These are phyloP conservation scores for Zeus faber DNA, from an alignment of 2,113 vertebrate genomes.

Conservation along the genomic window DNA sequence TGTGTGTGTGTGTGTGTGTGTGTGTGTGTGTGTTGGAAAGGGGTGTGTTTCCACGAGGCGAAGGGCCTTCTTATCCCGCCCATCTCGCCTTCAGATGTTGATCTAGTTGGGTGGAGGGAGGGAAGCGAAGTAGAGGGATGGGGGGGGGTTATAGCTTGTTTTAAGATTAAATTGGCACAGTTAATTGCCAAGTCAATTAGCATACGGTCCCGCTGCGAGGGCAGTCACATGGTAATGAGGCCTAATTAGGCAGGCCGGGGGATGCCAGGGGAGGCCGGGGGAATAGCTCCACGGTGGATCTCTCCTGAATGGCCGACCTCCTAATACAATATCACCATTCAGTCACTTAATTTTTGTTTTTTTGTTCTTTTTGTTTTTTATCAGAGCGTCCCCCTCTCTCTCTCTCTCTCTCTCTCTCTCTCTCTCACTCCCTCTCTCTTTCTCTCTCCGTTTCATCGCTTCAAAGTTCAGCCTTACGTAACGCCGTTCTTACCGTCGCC, in stretches of 20 bases:
- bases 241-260: slow-evolving; percentile 60
- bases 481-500: too few species aligned
- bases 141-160: neutral
- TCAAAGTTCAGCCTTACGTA: neutral
- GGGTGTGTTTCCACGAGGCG: neutral
- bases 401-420: neutral
- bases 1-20: slow-evolving; percentile 12
- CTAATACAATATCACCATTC: too few species aligned
- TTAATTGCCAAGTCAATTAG: slow-evolving; percentile 73
- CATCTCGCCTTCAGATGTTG: slow-evolving; percentile 12
- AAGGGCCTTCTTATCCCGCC: slow-evolving; percentile 21
- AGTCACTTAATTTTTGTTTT: too few species aligned
- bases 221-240: slow-evolving; percentile 69
- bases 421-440: neutral
- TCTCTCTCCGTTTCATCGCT: slow-evolving; percentile 17
- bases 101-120: neutral
- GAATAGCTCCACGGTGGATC: slow-evolving; percentile 42
- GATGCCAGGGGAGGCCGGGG: slow-evolving; percentile 12
- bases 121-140: neutral
- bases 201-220: slow-evolving; percentile 61
- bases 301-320: slow-evolving; percentile 10
- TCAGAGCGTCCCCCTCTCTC: too few species aligned
- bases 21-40: slow-evolving; percentile 9
- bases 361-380: too few species aligned
- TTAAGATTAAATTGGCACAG: slow-evolving; percentile 29